phyloP scores from a whole-genome alignment of 2,888 invertebrate genomes.

The Troides helena region DNA sequence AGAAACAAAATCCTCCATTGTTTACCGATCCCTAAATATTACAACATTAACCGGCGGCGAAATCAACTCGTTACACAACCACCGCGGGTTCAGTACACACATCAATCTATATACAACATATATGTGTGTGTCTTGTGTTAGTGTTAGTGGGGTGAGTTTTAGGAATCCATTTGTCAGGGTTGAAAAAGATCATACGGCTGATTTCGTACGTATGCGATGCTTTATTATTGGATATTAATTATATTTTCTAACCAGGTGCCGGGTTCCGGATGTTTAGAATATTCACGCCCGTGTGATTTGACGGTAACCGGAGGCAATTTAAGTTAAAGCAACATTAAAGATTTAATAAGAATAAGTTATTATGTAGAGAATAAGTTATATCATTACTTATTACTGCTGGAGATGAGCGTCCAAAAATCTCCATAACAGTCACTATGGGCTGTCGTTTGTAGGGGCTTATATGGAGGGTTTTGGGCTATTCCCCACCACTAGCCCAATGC shows the following conservation, averaged over 20 bases:
- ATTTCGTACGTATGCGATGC: constrained; percentile 47
- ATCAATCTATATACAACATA: background rate
- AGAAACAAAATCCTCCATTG: constrained; percentile 35
- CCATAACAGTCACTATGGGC: too few species aligned
- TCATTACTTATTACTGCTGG: too few species aligned
- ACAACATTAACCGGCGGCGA: background rate
- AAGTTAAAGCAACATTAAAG: background rate
- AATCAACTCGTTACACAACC: background rate
- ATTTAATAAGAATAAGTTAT: too few species aligned
- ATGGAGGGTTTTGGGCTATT: too few species aligned
- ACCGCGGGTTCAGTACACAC: constrained; percentile 1
- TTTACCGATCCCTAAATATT: constrained; percentile 33
- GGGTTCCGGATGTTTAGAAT: constrained; percentile 37
- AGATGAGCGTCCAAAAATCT: too few species aligned
- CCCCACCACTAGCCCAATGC: too few species aligned
- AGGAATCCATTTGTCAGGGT: constrained; percentile 34
- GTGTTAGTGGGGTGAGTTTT: constrained; percentile 12
- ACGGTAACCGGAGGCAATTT: constrained; percentile 40
- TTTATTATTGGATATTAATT: constrained; percentile 48
- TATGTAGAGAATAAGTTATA: too few species aligned
- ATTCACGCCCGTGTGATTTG: constrained; percentile 48
- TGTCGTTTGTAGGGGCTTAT: too few species aligned
- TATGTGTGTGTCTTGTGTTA: constrained; percentile 30
- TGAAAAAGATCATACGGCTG: constrained; percentile 52
- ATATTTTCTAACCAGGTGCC: constrained; percentile 45